A percentile compares a stretch with the other conserved stretches of the same genome.
Evolutionary conservation across 35 echinoderm and acorn worm genomes (phyloP).

Genomic region (Apostichopus japonicus): DNA sequence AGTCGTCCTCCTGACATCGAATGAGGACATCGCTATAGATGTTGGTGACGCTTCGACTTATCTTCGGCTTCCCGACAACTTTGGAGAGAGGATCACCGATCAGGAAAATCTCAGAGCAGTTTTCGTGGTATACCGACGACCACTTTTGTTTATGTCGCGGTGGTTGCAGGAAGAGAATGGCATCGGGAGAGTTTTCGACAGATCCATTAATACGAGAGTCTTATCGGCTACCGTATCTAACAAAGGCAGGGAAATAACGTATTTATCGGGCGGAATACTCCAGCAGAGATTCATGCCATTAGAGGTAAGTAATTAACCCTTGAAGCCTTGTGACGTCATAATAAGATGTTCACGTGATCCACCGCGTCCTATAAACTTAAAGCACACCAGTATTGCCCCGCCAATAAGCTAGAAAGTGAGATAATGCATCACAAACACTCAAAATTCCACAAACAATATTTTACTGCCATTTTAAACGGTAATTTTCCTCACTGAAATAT

Average conservation of each 20-base stretch:
- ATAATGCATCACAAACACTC: too few relatives aligned
- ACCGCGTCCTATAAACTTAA: too few relatives aligned
- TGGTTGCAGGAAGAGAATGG: constrained; percentile 16
- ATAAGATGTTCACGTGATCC: too few relatives aligned
- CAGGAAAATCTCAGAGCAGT: constrained; percentile 5
- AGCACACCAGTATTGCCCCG: too few relatives aligned
- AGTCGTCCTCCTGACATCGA: neutral
- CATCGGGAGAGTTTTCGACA: too few relatives aligned
- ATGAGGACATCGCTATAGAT: neutral
- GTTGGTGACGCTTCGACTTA: neutral
- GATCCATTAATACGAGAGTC: constrained; percentile 11
- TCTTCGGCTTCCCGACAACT: constrained; percentile 24
- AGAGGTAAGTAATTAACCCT: constrained; percentile 1
- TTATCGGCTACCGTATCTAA: constrained; percentile 32
- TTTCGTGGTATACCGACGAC: constrained; percentile 23
- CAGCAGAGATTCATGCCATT: constrained; percentile 17
- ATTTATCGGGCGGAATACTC: neutral
- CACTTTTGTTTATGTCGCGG: neutral
- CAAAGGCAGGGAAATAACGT: constrained; percentile 18
- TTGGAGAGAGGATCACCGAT: neutral
- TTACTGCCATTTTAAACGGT: too few relatives aligned
- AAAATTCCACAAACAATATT: too few relatives aligned
- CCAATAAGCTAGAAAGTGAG: too few relatives aligned
- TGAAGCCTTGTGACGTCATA: neutral
- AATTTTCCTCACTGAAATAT: too few relatives aligned